Percentiles rank a stretch among this genome's conserved stretches.
Conservation (phyloP, 2,888 invertebrate genomes). For the Dicyrtomina minuta region DNA sequence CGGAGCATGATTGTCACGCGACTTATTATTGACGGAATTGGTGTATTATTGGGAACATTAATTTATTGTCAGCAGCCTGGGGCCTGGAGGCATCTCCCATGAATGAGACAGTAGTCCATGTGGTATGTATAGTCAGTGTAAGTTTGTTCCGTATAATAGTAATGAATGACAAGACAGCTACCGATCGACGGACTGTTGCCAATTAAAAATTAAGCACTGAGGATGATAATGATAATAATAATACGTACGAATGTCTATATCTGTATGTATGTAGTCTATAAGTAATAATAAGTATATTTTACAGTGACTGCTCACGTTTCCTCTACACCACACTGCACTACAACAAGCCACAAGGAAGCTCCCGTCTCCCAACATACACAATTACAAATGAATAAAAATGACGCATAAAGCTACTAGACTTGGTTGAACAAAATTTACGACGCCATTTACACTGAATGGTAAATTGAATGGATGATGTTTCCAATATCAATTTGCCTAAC, state of each 20-base stretch:
- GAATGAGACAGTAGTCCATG: neutral
- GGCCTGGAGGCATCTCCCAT: neutral
- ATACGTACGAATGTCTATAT: too few species aligned
- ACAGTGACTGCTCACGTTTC: too few species aligned
- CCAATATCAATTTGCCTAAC: too few species aligned
- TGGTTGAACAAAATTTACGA: neutral
- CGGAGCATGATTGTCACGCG: constrained; percentile 18
- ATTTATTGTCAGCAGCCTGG: neutral
- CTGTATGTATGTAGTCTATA: too few species aligned
- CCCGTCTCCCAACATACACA: neutral
- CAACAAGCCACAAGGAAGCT: neutral
- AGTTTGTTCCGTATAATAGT: neutral
- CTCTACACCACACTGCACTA: too few species aligned
- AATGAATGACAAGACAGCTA: constrained; percentile 9
- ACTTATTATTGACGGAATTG: constrained; percentile 4
- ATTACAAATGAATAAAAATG: neutral
- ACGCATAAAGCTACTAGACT: neutral
- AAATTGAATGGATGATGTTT: too few species aligned
- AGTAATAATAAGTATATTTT: too few species aligned
- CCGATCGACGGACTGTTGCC: constrained; percentile 18
- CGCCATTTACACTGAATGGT: too few species aligned
- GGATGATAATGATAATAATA: neutral
- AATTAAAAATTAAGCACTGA: constrained; percentile 14
- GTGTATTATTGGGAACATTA: neutral
- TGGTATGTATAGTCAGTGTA: neutral